These are phyloP conservation scores for Chrysolina americana DNA, from an alignment of 2,888 invertebrate genomes.

Conservation along the genomic window DNA sequence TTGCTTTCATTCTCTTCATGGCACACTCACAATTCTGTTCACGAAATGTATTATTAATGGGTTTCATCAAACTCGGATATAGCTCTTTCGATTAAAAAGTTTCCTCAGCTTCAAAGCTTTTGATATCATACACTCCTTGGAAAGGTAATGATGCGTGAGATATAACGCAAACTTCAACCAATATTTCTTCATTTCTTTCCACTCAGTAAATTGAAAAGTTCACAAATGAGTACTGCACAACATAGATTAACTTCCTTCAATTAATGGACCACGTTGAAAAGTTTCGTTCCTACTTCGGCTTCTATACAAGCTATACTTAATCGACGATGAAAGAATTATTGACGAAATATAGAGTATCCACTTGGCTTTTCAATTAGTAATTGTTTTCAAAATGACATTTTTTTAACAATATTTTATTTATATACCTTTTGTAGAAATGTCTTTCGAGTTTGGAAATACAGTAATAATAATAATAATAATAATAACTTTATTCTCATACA, in stretches of 20 bases:
- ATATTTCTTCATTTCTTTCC: conserved; percentile 11
- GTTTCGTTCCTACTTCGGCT: not conserved
- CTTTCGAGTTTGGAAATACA: too few species aligned
- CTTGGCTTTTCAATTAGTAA: too few species aligned
- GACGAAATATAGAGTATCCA: not conserved
- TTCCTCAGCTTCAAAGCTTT: not conserved
- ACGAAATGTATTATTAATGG: not conserved
- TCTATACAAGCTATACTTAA: not conserved
- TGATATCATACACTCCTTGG: not conserved
- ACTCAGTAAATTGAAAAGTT: not conserved
- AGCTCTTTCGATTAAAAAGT: not conserved
- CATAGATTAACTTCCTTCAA: not conserved
- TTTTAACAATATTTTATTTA: too few species aligned
- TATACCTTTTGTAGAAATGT: too few species aligned
- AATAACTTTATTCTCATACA: too few species aligned
- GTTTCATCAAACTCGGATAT: not conserved
- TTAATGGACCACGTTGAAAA: not conserved
- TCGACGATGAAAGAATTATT: not conserved
- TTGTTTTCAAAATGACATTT: too few species aligned
- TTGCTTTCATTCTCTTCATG: too few species aligned
- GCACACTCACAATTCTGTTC: not conserved
- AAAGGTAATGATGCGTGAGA: conserved; percentile 11
- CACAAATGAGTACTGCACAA: not conserved
- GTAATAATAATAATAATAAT: too few species aligned
- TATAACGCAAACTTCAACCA: not conserved